These are phyloP conservation scores for Proales similis DNA, from an alignment of 1,140 invertebrate genomes.

Conservation along the genomic window DNA sequence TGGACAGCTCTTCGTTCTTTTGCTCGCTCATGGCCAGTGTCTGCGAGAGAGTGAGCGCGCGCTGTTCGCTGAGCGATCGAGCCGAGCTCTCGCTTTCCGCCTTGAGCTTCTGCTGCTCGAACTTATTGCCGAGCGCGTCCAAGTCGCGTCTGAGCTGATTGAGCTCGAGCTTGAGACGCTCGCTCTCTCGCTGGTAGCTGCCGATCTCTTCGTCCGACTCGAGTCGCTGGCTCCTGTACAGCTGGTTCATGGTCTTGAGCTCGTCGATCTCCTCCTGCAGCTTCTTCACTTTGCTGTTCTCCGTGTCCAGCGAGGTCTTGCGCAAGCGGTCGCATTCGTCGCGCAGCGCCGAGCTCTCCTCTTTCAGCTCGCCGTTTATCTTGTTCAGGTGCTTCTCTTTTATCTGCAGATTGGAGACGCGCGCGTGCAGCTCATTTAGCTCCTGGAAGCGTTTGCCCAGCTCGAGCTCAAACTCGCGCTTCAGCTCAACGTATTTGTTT, in stretches of 20 bases:
- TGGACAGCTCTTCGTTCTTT: constrained; percentile 28
- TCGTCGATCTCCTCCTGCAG: constrained; percentile 55
- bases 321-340: constrained; percentile 35
- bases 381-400: constrained; percentile 63
- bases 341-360: constrained; percentile 48
- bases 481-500: background rate
- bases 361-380: constrained; percentile 46
- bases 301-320: constrained; percentile 23
- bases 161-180: constrained; percentile 58
- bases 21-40: background rate
- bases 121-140: background rate
- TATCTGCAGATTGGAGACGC: constrained; percentile 60
- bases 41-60: constrained; percentile 9
- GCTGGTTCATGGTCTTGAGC: constrained; percentile 43
- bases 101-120: background rate
- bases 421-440: constrained; percentile 58
- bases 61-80: constrained; percentile 9
- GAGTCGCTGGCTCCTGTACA: constrained; percentile 23
- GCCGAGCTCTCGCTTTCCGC: constrained; percentile 1
- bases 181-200: constrained; percentile 64
- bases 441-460: constrained; percentile 60
- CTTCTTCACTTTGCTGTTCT: constrained; percentile 45
- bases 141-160: constrained; percentile 6
- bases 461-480: constrained; percentile 41
- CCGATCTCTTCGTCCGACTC: constrained; percentile 42